Evolutionary conservation across 2,113 vertebrate genomes (phyloP), one percentile per base, ranked within the genome.

Genomic region (Platichthys stellatus): DNA sequence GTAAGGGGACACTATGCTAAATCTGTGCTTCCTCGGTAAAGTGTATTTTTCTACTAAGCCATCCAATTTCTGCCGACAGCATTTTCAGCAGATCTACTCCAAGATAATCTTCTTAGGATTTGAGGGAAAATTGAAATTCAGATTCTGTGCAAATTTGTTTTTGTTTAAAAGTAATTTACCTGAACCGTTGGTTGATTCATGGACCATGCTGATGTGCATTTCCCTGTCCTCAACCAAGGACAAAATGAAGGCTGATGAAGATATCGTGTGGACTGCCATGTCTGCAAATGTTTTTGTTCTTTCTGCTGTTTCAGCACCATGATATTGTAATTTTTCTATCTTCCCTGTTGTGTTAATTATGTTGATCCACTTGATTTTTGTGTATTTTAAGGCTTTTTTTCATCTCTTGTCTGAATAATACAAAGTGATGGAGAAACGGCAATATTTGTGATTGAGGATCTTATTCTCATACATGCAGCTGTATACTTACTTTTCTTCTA

Each of bases 81-180:
- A 57, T 43, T 69, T 71, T 69, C 40, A 28, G 81, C 79, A 79
- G 78, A 88, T 89, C 76, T 72, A 79, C 76, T 65, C 65, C 65
- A 63, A 9, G 70, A 88, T 88, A 85, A 83, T 86, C 82, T 80
- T 66, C 47, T 69, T 49, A 72, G 71, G 80, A 76, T 88, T 81
- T 86, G 54, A 75, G 15, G 17, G 47, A 57, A 83, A 85, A 85
- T 83, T 71, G 80, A 89, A 86, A 88, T 83, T 85, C 49, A 53
- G 53, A 81, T 74, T 81, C 45, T 78, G 70, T 80, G 65, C 78
- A 85, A 73, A 72, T 86, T 49, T 81, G 47, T 51, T 51, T 43
- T 88, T 89, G 68, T 86, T 85, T 86, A 57, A 85, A 85, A 69
- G 67, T 85, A 35, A 84, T 88, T 83, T 83, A 58, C 63, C 56